Base-by-base conservation (phyloP, 2,113 vertebrate genomes). In the Chaetodon auriga region DNA sequence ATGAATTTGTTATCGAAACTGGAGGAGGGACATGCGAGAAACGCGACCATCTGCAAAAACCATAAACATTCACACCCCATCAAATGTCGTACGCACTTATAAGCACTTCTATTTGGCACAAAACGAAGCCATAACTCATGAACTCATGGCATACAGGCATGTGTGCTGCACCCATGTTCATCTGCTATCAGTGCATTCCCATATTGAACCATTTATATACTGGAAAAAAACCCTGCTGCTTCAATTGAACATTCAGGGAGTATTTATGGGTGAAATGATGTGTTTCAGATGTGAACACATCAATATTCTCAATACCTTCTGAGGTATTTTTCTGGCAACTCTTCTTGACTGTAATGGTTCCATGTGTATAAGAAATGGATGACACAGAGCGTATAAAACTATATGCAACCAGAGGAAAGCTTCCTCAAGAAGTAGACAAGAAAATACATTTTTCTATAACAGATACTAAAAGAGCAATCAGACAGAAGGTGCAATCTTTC, bases 251-350 rank as follows among this genome's bases (percentile, higher is more conserved):
- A 46, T 41, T 65, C 16, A 5, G 23, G 16, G 18, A 66, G 53
- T 60, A 81, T 83, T 87, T 62, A 55, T 53, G 61, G 21, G 54
- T 61, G 46, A 48, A 55, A 54, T 60, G 18, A 58, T 75, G 58
- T 23, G 53, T 46, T 60, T 88, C 60, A 88, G 82, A 84, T 88
- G 69, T 58, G 51, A 81, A 75, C 5, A 53, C 65, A 36, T 78
- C 64, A 83, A 23, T 49, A 38, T 9, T 51, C 63, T 64, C 60
- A 55, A 45, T 48, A 12, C 54, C 58, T 55, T 81, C 53, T 63
- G 41, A 79, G 21, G 1, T 35, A 69, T 63, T 81, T 75, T 23
- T 65, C 18, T 51, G 16, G 35, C 55, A 66, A 58, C 8, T 36
- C 7, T 1, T 77, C 41, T 55, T 1, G 0, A 15, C 15, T 45